These are phyloP conservation scores for Pogonognathellus flavescens DNA, from an alignment of 1,140 invertebrate genomes.

Conservation along the genomic window DNA sequence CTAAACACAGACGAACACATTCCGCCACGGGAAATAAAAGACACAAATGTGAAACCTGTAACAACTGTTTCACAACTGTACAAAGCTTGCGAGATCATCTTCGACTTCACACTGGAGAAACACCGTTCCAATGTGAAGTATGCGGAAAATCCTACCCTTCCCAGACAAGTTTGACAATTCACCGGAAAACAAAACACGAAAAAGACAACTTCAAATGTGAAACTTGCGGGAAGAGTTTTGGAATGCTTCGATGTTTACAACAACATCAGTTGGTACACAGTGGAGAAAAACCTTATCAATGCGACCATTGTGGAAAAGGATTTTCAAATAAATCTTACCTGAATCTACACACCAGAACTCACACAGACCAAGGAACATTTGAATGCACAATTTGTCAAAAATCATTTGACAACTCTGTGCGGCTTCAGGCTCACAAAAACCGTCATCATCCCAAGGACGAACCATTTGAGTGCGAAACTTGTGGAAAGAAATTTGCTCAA, in stretches of 20 bases:
- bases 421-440: not conserved
- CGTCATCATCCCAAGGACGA: not conserved
- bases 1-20: not conserved
- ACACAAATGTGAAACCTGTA: conserved; percentile 1
- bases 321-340: not conserved
- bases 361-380: not conserved
- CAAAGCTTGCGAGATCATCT: not conserved
- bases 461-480: not conserved
- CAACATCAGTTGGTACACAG: not conserved
- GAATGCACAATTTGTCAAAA: not conserved
- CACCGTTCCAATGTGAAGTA: not conserved
- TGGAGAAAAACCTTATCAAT: not conserved
- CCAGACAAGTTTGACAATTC: not conserved
- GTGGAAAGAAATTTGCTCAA: conserved; percentile 2
- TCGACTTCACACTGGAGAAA: not conserved
- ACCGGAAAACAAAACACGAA: not conserved
- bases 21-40: not conserved
- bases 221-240: not conserved
- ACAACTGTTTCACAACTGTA: not conserved
- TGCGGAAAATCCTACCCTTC: not conserved
- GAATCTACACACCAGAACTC: not conserved
- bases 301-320: not conserved
- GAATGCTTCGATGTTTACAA: not conserved
- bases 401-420: not conserved
- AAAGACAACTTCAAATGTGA: not conserved